Conservation (phyloP, 2,797 vertebrate genomes). For the Nothura maculosa region DNA sequence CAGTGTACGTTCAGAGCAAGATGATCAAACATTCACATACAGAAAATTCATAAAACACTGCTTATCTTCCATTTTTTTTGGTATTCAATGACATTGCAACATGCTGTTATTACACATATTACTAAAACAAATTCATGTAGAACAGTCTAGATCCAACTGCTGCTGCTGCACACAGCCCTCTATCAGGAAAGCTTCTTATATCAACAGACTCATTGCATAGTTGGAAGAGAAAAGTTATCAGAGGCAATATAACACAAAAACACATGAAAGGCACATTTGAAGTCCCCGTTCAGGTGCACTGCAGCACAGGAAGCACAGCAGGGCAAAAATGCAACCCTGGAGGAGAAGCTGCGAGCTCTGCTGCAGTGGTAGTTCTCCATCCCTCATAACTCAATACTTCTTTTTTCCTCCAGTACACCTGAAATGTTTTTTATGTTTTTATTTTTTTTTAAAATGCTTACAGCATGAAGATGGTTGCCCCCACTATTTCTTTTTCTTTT, state of each 20-base stretch:
- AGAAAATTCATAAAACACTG: accelerated
- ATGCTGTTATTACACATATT: neutral
- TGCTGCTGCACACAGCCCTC: neutral
- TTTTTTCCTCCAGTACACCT: neutral
- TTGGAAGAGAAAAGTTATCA: neutral
- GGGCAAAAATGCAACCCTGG: neutral
- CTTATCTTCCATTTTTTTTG: neutral
- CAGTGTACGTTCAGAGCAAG: neutral
- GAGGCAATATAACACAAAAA: neutral
- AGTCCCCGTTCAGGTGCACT: neutral
- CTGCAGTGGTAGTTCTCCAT: neutral
- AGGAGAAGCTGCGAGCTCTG: neutral
- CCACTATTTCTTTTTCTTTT: neutral
- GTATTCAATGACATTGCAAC: neutral
- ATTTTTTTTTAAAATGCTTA: neutral
- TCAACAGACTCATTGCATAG: neutral
- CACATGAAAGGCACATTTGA: neutral
- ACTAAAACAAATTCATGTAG: neutral
- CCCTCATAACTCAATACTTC: neutral
- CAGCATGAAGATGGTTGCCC: neutral
- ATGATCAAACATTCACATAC: neutral
- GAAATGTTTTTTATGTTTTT: neutral
- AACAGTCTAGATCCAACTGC: neutral
- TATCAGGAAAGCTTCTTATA: neutral
- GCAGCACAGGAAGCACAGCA: neutral